phyloP scores from a whole-genome alignment of 2,797 vertebrate species.

The Myotis planiceps region DNA sequence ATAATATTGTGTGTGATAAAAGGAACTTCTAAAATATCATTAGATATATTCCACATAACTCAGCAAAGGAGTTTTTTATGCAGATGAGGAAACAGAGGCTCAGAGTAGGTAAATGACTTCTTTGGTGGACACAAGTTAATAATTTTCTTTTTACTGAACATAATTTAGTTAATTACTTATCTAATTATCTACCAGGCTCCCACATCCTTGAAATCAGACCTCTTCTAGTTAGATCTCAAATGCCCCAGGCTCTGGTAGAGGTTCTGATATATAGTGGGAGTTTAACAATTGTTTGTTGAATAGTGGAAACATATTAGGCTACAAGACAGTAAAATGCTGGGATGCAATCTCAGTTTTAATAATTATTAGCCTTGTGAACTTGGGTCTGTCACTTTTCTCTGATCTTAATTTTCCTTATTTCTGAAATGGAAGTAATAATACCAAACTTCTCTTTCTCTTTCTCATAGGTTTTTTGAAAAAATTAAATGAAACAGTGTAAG shows the following conservation, averaged over 20 bases:
- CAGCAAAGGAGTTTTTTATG: not conserved
- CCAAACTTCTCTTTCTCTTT: not conserved
- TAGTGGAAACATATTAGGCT: not conserved
- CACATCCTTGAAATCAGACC: not conserved
- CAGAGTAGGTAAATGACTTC: not conserved
- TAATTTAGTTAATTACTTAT: constrained; percentile 25
- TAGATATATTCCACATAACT: not conserved
- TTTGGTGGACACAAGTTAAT: not conserved
- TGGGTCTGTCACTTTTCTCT: not conserved
- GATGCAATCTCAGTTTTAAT: not conserved
- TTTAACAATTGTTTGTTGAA: not conserved
- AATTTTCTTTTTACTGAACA: not conserved
- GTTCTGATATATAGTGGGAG: not conserved
- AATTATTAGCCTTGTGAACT: not conserved
- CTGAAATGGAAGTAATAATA: not conserved
- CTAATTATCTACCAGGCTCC: not conserved
- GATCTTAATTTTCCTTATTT: not conserved
- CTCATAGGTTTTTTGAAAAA: not conserved
- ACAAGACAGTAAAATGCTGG: not conserved
- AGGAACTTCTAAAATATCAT: not conserved
- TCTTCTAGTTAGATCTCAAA: not conserved
- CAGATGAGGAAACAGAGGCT: not conserved
- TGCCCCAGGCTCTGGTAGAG: not conserved
- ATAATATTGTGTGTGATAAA: not conserved
- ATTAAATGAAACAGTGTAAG: not conserved